These are phyloP conservation scores for Microtus californicus DNA, from an alignment of 2,797 vertebrate species.

Conservation along the genomic window DNA sequence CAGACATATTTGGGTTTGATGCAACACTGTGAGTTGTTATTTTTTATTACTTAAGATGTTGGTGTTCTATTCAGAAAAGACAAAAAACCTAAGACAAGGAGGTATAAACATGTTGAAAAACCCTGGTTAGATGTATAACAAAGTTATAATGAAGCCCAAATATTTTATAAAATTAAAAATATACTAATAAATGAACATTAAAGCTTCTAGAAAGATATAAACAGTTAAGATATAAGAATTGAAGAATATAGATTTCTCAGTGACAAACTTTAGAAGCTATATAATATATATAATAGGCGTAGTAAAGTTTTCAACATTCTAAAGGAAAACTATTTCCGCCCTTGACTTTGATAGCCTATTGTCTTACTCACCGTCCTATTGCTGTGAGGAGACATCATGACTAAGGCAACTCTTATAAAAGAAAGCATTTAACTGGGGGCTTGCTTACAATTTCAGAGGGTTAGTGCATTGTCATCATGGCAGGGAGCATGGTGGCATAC, in stretches of 20 bases:
- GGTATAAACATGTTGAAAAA: not conserved
- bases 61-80: not conserved
- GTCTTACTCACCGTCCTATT: not conserved
- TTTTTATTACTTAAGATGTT: not conserved
- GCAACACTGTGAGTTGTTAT: not conserved
- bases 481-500: not conserved
- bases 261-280: not conserved
- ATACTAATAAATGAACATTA: not conserved
- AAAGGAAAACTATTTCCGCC: constrained; percentile 36
- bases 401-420: not conserved
- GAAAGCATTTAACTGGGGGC: not conserved
- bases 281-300: not conserved
- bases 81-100: not conserved
- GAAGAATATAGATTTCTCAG: constrained; percentile 15
- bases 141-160: not conserved
- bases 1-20: not conserved
- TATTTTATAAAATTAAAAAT: not conserved
- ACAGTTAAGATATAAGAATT: not conserved
- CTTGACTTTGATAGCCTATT: constrained; percentile 6
- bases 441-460: not conserved
- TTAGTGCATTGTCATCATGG: not conserved
- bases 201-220: constrained; percentile 12
- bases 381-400: not conserved
- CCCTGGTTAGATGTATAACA: not conserved
- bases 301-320: constrained; percentile 17